Conservation (phyloP, 2,888 invertebrate species). For the Idaea biselata region DNA sequence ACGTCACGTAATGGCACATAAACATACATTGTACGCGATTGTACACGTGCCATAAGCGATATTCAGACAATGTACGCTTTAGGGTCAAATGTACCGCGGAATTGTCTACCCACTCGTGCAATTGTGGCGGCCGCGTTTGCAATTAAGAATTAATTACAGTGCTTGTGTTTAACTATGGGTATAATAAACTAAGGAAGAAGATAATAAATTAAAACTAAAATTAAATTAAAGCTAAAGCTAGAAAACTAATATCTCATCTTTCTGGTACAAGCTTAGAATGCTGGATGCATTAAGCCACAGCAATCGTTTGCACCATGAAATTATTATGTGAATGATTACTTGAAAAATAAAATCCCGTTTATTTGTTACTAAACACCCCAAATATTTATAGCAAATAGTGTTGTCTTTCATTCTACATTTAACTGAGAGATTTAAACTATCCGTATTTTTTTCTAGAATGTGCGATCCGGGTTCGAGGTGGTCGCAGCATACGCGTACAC, state of each 20-base stretch:
- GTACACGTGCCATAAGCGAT: slow-evolving; percentile 11
- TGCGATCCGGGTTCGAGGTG: slow-evolving; percentile 67
- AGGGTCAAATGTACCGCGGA: not conserved
- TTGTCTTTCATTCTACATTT: not conserved
- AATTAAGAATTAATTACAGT: not conserved
- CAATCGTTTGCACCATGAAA: no score
- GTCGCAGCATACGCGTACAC: slow-evolving; percentile 67
- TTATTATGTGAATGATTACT: no score
- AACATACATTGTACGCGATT: slow-evolving; percentile 28
- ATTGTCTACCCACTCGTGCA: not conserved
- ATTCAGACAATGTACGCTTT: not conserved
- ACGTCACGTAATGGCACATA: slow-evolving; percentile 23
- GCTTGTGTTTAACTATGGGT: not conserved
- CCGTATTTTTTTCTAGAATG: slow-evolving; percentile 80
- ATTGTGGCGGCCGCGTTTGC: not conserved
- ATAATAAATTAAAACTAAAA: no score
- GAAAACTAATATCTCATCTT: no score
- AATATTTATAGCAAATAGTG: no score
- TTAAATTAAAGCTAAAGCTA: no score
- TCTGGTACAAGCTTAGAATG: no score
- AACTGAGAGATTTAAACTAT: not conserved
- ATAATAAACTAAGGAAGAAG: no score
- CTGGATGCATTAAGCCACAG: no score
- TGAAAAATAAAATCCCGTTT: no score
- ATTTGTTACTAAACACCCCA: no score